A percentile compares a stretch with the other conserved stretches of the same genome.
Conservation (phyloP, 2,113 vertebrate species). For the Leptocoma aspasia region DNA sequence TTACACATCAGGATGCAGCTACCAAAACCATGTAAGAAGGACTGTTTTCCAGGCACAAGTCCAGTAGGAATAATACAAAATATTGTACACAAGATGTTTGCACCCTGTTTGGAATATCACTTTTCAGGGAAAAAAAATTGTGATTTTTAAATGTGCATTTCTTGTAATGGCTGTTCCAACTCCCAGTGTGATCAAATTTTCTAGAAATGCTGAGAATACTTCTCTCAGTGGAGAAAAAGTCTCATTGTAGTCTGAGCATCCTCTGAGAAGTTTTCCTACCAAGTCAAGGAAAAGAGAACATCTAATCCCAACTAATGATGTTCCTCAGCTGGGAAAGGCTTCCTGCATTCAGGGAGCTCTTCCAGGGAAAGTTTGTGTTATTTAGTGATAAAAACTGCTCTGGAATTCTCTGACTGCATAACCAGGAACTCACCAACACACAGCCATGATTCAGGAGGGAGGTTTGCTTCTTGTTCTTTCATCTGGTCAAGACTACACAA, state of each 20-base stretch:
- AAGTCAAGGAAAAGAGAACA: background rate
- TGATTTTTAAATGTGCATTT: background rate
- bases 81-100: background rate
- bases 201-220: background rate
- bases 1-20: accelerated
- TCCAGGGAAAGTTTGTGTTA: background rate
- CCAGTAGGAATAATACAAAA: background rate
- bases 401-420: background rate
- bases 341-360: background rate
- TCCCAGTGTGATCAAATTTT: background rate
- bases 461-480: background rate
- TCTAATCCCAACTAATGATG: background rate
- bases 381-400: background rate
- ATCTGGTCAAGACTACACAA: background rate
- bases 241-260: background rate
- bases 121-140: background rate
- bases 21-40: background rate
- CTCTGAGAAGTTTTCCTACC: background rate
- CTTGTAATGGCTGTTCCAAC: background rate
- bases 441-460: background rate
- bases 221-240: background rate
- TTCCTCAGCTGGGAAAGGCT: background rate
- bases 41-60: background rate
- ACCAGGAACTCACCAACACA: background rate
- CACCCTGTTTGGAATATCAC: background rate